Conservation (phyloP, 2,797 vertebrate genomes). For the Siniperca undulata region DNA sequence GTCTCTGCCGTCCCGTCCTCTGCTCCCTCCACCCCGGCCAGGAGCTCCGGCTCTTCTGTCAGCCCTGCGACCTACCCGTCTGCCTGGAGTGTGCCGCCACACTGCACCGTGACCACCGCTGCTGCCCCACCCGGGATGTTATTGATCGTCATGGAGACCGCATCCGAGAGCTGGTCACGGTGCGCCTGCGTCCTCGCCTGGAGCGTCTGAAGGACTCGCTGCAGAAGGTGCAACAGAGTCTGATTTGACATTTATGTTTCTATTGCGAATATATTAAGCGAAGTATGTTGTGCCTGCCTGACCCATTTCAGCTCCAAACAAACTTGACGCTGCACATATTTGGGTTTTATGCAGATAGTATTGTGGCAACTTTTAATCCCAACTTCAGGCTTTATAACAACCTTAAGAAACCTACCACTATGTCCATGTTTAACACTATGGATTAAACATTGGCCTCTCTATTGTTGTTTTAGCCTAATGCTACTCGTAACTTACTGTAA, state of each 20-base stretch:
- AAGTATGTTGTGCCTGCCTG: too few species aligned
- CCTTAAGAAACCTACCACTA: not conserved
- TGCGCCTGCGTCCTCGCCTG: slow-evolving; percentile 83
- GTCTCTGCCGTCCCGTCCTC: slow-evolving; percentile 83
- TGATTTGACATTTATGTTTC: not conserved
- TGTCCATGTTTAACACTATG: not conserved
- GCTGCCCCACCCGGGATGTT: slow-evolving; percentile 78
- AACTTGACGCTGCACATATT: not conserved
- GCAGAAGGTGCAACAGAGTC: slow-evolving; percentile 59
- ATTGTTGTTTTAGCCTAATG: not conserved
- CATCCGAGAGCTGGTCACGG: slow-evolving; percentile 85
- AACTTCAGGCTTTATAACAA: not conserved
- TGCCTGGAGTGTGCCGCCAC: slow-evolving; percentile 89
- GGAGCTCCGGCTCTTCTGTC: slow-evolving; percentile 92
- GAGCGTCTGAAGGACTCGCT: slow-evolving; percentile 84
- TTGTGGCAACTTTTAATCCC: not conserved
- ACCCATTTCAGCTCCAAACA: not conserved
- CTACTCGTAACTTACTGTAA: not conserved
- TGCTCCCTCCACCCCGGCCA: slow-evolving; percentile 89
- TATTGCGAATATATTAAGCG: not conserved
- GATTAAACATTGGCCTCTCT: not conserved
- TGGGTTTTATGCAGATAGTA: not conserved
- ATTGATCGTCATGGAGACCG: slow-evolving; percentile 86
- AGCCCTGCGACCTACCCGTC: slow-evolving; percentile 89
- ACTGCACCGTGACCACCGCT: slow-evolving; percentile 89